A percentile compares a stretch with the other conserved stretches of the same genome.
Conservation (phyloP, 2,113 vertebrate genomes). For the Herpetotheres cachinnans region DNA sequence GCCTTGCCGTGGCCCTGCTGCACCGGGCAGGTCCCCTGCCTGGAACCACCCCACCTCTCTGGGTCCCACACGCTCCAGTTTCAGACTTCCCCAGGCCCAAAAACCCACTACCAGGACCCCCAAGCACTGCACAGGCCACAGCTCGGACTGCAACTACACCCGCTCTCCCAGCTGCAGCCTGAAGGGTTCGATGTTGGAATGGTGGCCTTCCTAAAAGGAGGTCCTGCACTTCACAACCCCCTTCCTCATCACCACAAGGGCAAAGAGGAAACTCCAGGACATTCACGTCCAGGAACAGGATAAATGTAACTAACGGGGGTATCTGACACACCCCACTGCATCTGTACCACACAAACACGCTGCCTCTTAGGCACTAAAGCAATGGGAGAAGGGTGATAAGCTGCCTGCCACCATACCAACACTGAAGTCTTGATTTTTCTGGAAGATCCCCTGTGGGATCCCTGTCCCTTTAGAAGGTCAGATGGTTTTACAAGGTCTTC, state of each 20-base stretch:
- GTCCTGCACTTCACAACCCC: not conserved
- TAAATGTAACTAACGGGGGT: not conserved
- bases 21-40: too few species aligned
- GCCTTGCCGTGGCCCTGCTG: not conserved
- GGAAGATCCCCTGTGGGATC: not conserved
- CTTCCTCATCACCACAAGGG: not conserved
- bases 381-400: rapidly evolving
- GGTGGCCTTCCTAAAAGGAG: not conserved
- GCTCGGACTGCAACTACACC: not conserved
- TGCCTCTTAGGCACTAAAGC: not conserved
- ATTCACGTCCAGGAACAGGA: not conserved
- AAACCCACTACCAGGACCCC: too few species aligned
- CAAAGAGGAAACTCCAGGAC: not conserved
- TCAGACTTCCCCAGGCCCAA: too few species aligned
- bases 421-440: not conserved
- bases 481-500: not conserved
- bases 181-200: not conserved
- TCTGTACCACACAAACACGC: not conserved
- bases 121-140: not conserved
- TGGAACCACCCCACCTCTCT: not conserved
- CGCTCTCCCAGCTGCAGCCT: rapidly evolving
- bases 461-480: not conserved
- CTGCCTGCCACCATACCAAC: not conserved
- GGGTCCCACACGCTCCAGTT: not conserved
- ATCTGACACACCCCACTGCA: not conserved